Base-by-base conservation (phyloP, 1,140 invertebrate genomes). In the Drosophila pseudoananassae region DNA sequence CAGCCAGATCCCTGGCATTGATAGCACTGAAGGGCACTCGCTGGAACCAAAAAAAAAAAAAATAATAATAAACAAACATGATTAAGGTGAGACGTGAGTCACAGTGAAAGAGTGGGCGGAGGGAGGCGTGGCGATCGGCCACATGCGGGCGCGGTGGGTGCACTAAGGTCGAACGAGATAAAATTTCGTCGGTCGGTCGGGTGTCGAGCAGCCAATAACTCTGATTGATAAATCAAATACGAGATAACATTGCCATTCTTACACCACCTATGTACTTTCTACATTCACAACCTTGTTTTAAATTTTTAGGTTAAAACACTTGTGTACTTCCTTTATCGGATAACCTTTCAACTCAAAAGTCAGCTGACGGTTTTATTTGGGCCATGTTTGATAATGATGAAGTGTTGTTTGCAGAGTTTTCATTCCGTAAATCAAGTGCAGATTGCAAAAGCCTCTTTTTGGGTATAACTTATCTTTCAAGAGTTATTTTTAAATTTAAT, bases 181-280 rank as follows among this genome's bases (percentile, higher is more conserved):
- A 54, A 29, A 29, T 52, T 69, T 51, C 38, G 55, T 72, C 33
- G 52, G 40, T 60, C 23, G 38, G 51, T 6, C n/a, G n/a, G 40
- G 9, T 8, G 40, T 14, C 14, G 65, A 59, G 46, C 53, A 38
- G 56, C 46, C 58, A 75, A 59, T 59, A 70, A 74, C 36, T 79
- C 55, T 60, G 46, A 80, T 76, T 80, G 65, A 58, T 80, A 72
- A 58, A 80, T 80, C 71, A 68, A 60, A 52, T 65, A 65, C 47
- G 9, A 65, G 71, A 68, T 76, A 53, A 60, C 38, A 61, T 72
- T 31, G 50, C 33, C 29, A 36, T 47, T 47, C 51, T 68, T 49
- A 43, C 61, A 15, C 29, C 66, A 55, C 14, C 45, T 29, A 49
- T 20, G 20, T 20, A 20, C 38, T 54, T 63, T 65, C 63, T 27